Conservation (phyloP, 2,888 invertebrate species). For the Yponomeuta evonymella region DNA sequence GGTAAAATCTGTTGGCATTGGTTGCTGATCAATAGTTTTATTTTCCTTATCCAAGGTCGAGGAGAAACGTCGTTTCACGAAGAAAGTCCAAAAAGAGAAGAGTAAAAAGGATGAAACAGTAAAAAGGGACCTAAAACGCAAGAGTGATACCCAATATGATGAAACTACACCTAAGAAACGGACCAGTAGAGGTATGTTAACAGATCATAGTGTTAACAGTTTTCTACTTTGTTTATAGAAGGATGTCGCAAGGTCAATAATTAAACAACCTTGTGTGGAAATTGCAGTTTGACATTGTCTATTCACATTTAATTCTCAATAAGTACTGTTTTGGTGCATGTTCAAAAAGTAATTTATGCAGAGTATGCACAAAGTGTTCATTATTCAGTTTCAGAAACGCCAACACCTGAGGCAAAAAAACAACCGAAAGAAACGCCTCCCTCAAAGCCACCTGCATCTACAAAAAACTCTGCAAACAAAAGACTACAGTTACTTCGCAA, state of each 20-base stretch:
- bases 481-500: constrained; percentile 46
- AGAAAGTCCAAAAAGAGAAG: constrained; percentile 43
- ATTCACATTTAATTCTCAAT: background rate
- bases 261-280: background rate
- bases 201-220: constrained; percentile 4
- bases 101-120: constrained; percentile 31
- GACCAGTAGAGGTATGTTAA: constrained; percentile 52
- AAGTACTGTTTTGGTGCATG: too few relatives aligned
- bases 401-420: constrained; percentile 20
- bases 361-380: background rate
- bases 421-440: constrained; percentile 23
- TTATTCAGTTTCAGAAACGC: constrained; percentile 23
- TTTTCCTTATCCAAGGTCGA: constrained; percentile 43
- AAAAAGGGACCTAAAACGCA: constrained; percentile 50
- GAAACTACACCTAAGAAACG: constrained; percentile 38
- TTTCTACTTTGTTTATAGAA: background rate
- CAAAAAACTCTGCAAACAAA: constrained; percentile 49
- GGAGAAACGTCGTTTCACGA: constrained; percentile 34
- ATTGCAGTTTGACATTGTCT: background rate
- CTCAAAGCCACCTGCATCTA: constrained; percentile 25
- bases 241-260: background rate
- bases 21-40: constrained; percentile 28
- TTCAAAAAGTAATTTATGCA: background rate
- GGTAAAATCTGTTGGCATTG: background rate
- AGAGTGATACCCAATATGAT: constrained; percentile 41